phyloP scores from a whole-genome alignment of 2,113 vertebrate species.

The Vicugna pacos region DNA sequence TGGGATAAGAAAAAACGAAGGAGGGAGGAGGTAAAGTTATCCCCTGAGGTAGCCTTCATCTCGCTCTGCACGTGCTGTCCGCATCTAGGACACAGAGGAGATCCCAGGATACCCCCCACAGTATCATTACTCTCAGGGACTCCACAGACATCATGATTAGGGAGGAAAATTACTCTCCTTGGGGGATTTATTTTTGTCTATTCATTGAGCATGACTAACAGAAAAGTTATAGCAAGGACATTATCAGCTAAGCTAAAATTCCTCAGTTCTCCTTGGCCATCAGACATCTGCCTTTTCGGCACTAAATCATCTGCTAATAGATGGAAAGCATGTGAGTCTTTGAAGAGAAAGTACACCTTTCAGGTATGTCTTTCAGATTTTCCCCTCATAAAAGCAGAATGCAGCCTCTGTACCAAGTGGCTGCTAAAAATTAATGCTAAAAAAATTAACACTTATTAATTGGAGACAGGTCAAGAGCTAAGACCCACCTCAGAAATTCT shows the following conservation, averaged over 20 bases:
- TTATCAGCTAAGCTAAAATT: not conserved
- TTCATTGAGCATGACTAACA: constrained; percentile 44
- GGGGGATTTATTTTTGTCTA: constrained; percentile 29
- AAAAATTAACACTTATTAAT: not conserved
- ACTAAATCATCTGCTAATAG: constrained; percentile 11
- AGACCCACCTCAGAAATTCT: not conserved
- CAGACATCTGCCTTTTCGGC: not conserved
- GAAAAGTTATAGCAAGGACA: constrained; percentile 25
- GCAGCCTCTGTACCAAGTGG: not conserved
- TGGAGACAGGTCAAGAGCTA: not conserved
- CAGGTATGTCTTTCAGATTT: not conserved
- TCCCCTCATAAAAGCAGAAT: not conserved
- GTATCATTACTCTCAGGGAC: not conserved
- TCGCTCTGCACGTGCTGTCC: not conserved
- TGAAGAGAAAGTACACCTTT: not conserved
- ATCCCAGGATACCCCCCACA: not conserved
- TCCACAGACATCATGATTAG: not conserved
- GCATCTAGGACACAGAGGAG: not conserved
- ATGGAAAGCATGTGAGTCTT: not conserved
- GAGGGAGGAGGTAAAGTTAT: not conserved
- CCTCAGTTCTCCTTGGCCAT: not conserved
- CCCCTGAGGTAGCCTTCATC: not conserved
- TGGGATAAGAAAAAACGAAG: not conserved
- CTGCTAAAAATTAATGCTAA: constrained; percentile 31
- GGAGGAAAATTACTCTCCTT: not conserved